Evolutionary conservation across 2,113 vertebrate genomes (phyloP).

Genomic region (Ptyas mucosa): DNA sequence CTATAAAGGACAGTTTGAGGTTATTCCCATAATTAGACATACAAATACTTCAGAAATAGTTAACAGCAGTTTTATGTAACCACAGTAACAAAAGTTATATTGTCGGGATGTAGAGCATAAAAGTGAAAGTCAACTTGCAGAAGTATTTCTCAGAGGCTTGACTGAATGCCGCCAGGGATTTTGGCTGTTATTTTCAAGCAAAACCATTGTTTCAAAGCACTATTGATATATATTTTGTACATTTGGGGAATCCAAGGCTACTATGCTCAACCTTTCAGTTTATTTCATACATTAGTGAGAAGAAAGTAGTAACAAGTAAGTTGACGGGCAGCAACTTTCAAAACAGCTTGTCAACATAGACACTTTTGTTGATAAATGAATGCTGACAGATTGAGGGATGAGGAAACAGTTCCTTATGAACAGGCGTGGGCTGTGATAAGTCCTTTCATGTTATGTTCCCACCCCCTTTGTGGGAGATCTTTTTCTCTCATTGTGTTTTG

Average conservation of each 20-base stretch:
- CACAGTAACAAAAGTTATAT: constrained; percentile 6
- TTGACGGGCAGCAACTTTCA: not conserved
- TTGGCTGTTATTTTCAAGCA: not conserved
- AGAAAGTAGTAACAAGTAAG: not conserved
- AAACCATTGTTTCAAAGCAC: not conserved
- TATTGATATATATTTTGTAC: not conserved
- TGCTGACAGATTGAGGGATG: not conserved
- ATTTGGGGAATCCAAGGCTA: not conserved
- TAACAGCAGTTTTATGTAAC: not conserved
- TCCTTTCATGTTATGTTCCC: not conserved
- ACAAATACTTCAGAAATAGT: not conserved
- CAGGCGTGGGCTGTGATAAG: not conserved
- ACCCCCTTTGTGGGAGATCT: not conserved
- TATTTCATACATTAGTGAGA: not conserved
- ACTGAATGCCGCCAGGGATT: not conserved
- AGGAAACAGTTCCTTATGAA: not conserved
- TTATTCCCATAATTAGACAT: not conserved
- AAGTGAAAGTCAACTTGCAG: not conserved
- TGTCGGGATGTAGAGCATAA: not conserved
- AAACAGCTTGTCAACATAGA: not conserved
- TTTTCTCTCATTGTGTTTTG: not conserved
- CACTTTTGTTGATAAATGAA: not conserved
- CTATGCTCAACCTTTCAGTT: not conserved
- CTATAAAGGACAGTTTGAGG: not conserved
- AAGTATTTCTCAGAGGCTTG: not conserved